Conservation (phyloP, 2,888 invertebrate species). For the Geotrupes spiniger region DNA sequence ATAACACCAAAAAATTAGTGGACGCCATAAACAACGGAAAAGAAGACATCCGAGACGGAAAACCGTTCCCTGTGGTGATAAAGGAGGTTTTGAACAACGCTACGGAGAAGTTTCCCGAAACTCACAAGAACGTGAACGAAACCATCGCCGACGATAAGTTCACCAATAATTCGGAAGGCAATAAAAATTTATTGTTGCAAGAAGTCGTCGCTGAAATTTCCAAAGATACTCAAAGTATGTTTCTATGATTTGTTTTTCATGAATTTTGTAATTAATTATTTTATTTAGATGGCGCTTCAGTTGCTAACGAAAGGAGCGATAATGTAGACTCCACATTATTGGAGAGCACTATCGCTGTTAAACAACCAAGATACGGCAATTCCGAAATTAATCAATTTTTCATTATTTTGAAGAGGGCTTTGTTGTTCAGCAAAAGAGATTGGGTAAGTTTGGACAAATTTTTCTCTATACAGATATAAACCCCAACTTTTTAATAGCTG, state of each 20-base stretch:
- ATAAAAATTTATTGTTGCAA: slow-evolving; percentile 54
- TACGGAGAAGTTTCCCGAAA: slow-evolving; percentile 44
- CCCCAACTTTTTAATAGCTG: too few species aligned
- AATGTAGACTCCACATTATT: slow-evolving; percentile 69
- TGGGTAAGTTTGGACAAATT: slow-evolving; percentile 62
- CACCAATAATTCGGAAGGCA: slow-evolving; percentile 45
- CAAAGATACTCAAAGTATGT: slow-evolving; percentile 54
- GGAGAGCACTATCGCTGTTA: slow-evolving; percentile 57
- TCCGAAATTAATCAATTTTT: slow-evolving; percentile 81
- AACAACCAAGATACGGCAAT: slow-evolving; percentile 76
- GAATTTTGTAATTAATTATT: slow-evolving; percentile 4
- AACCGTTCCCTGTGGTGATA: slow-evolving; percentile 64
- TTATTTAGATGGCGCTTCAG: slow-evolving; percentile 49
- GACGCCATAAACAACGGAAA: slow-evolving; percentile 83
- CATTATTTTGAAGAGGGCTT: slow-evolving; percentile 80
- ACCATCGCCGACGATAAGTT: slow-evolving; percentile 41
- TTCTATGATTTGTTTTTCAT: slow-evolving; percentile 1
- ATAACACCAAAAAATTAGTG: slow-evolving; percentile 79
- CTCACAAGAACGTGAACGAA: slow-evolving; percentile 31
- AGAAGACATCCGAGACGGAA: slow-evolving; percentile 73
- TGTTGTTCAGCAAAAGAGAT: slow-evolving; percentile 83
- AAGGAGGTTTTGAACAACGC: slow-evolving; percentile 52
- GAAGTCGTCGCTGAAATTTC: slow-evolving; percentile 64
- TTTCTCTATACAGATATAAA: too few species aligned
- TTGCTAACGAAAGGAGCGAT: slow-evolving; percentile 65